Percentiles rank a stretch among this genome's conserved stretches.
These are phyloP conservation scores for Agrotis ipsilon DNA, from an alignment of 2,888 invertebrate genomes.

Conservation along the genomic window DNA sequence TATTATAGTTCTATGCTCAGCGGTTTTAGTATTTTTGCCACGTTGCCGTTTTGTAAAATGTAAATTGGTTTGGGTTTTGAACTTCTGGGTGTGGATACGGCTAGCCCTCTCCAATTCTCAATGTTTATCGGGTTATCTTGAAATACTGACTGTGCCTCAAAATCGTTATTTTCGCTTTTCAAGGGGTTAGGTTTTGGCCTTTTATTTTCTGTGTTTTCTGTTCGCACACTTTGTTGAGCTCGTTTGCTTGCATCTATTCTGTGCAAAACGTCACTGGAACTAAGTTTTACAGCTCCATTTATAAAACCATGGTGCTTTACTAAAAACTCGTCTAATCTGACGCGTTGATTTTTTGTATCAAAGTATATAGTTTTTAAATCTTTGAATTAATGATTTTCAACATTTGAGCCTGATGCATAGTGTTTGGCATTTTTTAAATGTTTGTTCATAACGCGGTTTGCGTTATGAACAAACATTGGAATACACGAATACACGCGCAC, in stretches of 20 bases:
- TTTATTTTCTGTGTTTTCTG: constrained; percentile 13
- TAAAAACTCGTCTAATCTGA: constrained; percentile 47
- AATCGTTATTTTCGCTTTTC: constrained; percentile 30
- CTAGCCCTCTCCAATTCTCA: constrained; percentile 40
- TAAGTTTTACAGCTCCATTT: constrained; percentile 42
- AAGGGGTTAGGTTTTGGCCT: constrained; percentile 4
- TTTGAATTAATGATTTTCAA: constrained; percentile 54
- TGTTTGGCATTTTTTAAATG: constrained; percentile 39
- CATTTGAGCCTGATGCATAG: constrained; percentile 42
- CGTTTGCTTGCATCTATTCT: constrained; percentile 21
- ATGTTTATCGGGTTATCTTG: constrained; percentile 30
- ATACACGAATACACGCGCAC: no score
- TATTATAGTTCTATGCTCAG: constrained; percentile 23
- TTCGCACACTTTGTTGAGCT: constrained; percentile 23
- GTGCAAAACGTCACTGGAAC: constrained; percentile 30
- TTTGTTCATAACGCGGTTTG: constrained; percentile 38
- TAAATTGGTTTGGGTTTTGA: constrained; percentile 31
- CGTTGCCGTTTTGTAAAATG: constrained; percentile 43
- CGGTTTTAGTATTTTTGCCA: constrained; percentile 30
- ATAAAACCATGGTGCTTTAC: constrained; percentile 42
- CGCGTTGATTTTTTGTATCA: constrained; percentile 37
- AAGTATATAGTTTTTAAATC: constrained; percentile 50
- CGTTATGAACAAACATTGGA: no score
- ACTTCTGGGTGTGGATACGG: constrained; percentile 30
- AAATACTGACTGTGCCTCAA: constrained; percentile 33